Evolutionary conservation across 1,140 invertebrate genomes (phyloP).

Genomic region (Bactericera cockerelli): DNA sequence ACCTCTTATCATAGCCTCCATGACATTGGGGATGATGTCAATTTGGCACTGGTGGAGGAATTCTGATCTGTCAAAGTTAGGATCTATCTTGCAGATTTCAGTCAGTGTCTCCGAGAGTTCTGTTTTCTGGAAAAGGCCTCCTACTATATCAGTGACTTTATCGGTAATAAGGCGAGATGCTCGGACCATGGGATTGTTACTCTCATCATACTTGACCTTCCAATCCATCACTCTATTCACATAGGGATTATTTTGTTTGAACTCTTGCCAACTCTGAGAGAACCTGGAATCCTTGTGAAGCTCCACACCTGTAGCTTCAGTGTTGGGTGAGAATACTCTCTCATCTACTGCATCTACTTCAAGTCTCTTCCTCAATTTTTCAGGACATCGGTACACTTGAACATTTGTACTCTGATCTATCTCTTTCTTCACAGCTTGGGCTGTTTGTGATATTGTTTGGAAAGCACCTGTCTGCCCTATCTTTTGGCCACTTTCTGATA

Average conservation of each 20-base stretch:
- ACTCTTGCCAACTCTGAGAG: conserved; percentile 96
- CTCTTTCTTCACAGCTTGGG: conserved; percentile 81
- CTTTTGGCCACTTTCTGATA: conserved; percentile 74
- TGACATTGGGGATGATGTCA: conserved; percentile 96
- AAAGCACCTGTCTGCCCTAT: conserved; percentile 78
- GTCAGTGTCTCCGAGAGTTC: conserved; percentile 95
- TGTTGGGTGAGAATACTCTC: conserved; percentile 51
- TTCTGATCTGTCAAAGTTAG: conserved; percentile 71
- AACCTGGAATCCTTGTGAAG: conserved; percentile 97
- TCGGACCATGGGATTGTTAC: conserved; percentile 84
- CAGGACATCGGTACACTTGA: conserved; percentile 58
- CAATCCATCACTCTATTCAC: conserved; percentile 94
- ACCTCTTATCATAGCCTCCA: conserved; percentile 87
- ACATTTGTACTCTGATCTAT: conserved; percentile 46
- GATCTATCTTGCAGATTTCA: conserved; percentile 95
- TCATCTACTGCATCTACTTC: conserved; percentile 36
- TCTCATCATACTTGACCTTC: conserved; percentile 97
- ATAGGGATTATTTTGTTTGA: conserved; percentile 94
- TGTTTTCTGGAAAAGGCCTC: conserved; percentile 86
- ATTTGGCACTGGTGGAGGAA: conserved; percentile 87
- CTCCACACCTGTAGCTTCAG: conserved; percentile 75
- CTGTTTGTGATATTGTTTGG: conserved; percentile 78
- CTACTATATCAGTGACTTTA: conserved; percentile 72
- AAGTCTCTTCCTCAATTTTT: conserved; percentile 49
- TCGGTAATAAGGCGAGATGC: conserved; percentile 83